Base-by-base conservation (phyloP, 1,140 invertebrate species). In the Conus ventricosus region DNA sequence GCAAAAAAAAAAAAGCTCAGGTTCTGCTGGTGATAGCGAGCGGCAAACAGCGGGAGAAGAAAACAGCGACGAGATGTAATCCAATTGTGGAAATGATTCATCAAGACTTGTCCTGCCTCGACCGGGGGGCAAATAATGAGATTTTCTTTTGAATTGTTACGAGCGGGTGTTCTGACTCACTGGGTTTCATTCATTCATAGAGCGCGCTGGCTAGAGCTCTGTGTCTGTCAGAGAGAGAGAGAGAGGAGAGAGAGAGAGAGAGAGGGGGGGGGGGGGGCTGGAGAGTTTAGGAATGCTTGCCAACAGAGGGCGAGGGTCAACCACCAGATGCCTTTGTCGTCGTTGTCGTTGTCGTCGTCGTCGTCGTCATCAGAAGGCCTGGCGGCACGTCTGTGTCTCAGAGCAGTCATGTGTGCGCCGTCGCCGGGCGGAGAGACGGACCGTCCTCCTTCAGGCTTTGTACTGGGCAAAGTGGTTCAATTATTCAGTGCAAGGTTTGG, bases 111-210 rank as follows among this genome's bases (percentile, higher is more conserved):
- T 81, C 51, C 39, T 51, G 7, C 15, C 80, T 17, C 15, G 13
- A 54, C 27, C 80, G 51, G 67, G 60, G 60, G 67, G 67, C 67
- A 54, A 78, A 54, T 81, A 81, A 81, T 81, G 27, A 81, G 39
- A 81, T 81, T 81, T 81, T 54, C 80, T 81, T 53, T 23, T 23
- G 13, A 81, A 81, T 81, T 81, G 80, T 81, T 81, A 23, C 80
- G 51, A 81, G 80, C 80, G 10, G 6, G 67, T 71, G 15, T 15
- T 54, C 39, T 81, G 80, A 81, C 80, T 81, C 80, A 81, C 51
- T 81, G 80, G 39, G 15, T 81, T 81, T 54, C 80, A 81, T 81
- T 51, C 76, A 78, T 27, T 39, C 76, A 39, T 71, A n/a, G 67
- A 20, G 67, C 13, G 67, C 11, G 67, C 13, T 0, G 20, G 67